Evolutionary conservation across 2,888 invertebrate species (phyloP), one percentile per base, ranked within the genome.

Genomic region (Andrena chrysosceles): DNA sequence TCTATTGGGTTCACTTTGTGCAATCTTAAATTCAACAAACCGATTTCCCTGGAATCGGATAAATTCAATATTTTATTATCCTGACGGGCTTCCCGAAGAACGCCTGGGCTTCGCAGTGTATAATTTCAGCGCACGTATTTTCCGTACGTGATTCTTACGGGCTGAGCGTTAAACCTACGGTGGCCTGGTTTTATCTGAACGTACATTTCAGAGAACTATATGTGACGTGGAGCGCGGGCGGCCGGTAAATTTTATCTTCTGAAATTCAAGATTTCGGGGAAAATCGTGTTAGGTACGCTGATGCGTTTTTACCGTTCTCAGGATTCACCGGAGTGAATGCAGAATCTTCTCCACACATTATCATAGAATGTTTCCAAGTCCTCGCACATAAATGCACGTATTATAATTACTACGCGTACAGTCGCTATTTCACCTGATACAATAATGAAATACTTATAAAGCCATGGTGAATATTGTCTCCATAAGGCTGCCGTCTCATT

Each of bases 51-150:
- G 52, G 64, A 52, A 35, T 64, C 69, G 52, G 59, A 64, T 68
- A 73, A 73, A 80, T 79, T 68, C 66, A 71, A 79, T 72, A 67
- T 68, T 79, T 72, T 79, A 72, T 63, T 68, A 72, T 63, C 80
- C 71, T 72, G 71, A 78, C 72, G 29, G 33, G 62, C 8, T 54
- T 67, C 20, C 29, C 49, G 56, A 35, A 59, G 60, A 67, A 66
- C 52, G 31, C 48, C 13, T 60, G 3, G 71, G 60, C 79, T 81
- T 70, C 54, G 66, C 73, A 60, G 66, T 74, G 81, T 74, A 74
- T 80, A 81, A 81, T 81, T 81, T 81, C 81, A 69, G 74, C 52
- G 74, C 81, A 80, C 81, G 81, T 80, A 81, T 81, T 80, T 74
- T 81, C 48, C 74, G 81, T 70, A 80, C 81, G 81, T 81, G 81